Conservation (phyloP, 2,888 invertebrate species). For the Chymomyza caudatula region DNA sequence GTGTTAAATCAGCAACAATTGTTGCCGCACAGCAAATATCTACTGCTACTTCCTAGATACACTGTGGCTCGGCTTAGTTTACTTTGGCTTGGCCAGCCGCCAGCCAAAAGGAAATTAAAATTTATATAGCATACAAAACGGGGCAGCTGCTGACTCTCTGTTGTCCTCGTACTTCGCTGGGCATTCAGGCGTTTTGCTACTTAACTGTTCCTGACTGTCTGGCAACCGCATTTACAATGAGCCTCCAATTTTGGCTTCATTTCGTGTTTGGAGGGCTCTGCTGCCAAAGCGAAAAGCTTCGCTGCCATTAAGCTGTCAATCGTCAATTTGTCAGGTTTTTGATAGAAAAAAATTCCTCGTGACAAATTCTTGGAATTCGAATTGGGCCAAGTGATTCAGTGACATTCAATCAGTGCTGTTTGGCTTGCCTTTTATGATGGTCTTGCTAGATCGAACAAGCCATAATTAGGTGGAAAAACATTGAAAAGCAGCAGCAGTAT, state of each 20-base stretch:
- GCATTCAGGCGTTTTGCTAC: slow-evolving; percentile 45
- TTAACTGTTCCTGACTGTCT: slow-evolving; percentile 54
- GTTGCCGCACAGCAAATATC: slow-evolving; percentile 28
- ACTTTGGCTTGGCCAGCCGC: slow-evolving; percentile 43
- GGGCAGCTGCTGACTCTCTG: slow-evolving; percentile 40
- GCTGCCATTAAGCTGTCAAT: slow-evolving; percentile 68
- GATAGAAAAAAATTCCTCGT: slow-evolving; percentile 35
- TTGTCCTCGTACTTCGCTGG: not conserved
- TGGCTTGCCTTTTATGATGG: too few relatives aligned
- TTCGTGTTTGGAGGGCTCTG: not conserved
- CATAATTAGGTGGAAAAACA: too few relatives aligned
- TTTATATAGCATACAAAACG: slow-evolving; percentile 56
- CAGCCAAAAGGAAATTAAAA: slow-evolving; percentile 65
- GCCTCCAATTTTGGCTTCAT: not conserved
- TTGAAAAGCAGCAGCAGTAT: too few relatives aligned
- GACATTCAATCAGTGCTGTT: slow-evolving; percentile 53
- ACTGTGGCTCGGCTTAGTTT: too few relatives aligned
- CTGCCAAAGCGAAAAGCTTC: slow-evolving; percentile 55
- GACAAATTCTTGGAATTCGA: slow-evolving; percentile 58
- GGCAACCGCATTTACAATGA: not conserved
- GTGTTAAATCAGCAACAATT: slow-evolving; percentile 70
- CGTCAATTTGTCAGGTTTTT: slow-evolving; percentile 63
- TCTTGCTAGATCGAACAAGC: too few relatives aligned
- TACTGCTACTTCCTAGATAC: too few relatives aligned
- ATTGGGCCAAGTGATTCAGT: slow-evolving; percentile 65